These are phyloP conservation scores for Philhelius pedissequus DNA, from an alignment of 2,888 invertebrate species.

Conservation along the genomic window DNA sequence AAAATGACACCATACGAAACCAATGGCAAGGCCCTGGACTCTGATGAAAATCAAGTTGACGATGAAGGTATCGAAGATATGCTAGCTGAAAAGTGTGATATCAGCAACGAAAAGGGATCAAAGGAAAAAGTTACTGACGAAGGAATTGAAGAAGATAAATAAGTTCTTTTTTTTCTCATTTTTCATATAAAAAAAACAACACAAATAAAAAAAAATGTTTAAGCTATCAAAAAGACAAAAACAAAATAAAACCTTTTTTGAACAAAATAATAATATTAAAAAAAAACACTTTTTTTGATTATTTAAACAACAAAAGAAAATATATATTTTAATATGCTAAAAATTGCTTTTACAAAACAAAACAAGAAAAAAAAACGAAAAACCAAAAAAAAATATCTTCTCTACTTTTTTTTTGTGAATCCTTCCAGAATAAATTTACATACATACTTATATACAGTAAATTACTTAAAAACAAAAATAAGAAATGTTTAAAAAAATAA, in stretches of 20 bases:
- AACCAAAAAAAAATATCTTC: conserved; percentile 69
- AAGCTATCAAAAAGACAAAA: conserved; percentile 59
- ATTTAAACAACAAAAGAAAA: conserved; percentile 59
- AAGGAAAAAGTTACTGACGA: conserved; percentile 76
- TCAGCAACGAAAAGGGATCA: conserved; percentile 75
- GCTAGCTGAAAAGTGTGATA: conserved; percentile 79
- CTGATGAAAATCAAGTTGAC: conserved; percentile 73
- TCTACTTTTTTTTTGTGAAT: conserved; percentile 72
- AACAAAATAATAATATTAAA: conserved; percentile 26
- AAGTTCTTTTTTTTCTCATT: conserved; percentile 52
- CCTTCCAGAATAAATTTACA: conserved; percentile 55
- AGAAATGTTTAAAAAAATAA: conserved; percentile 41
- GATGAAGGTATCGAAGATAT: conserved; percentile 79
- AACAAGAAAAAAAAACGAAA: conserved; percentile 40
- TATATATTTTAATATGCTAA: conserved; percentile 70
- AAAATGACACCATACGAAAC: conserved; percentile 82
- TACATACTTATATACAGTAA: conserved; percentile 58
- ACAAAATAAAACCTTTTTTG: conserved; percentile 74
- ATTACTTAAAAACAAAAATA: conserved; percentile 51
- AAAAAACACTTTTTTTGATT: conserved; percentile 58
- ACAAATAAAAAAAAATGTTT: conserved; percentile 74
- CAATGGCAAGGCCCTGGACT: conserved; percentile 66
- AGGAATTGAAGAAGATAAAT: conserved; percentile 78
- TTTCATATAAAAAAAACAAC: conserved; percentile 50
- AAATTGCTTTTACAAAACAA: conserved; percentile 69